Evolutionary conservation across 2,888 invertebrate genomes (phyloP).

Genomic region (Drosophila heteroneura): DNA sequence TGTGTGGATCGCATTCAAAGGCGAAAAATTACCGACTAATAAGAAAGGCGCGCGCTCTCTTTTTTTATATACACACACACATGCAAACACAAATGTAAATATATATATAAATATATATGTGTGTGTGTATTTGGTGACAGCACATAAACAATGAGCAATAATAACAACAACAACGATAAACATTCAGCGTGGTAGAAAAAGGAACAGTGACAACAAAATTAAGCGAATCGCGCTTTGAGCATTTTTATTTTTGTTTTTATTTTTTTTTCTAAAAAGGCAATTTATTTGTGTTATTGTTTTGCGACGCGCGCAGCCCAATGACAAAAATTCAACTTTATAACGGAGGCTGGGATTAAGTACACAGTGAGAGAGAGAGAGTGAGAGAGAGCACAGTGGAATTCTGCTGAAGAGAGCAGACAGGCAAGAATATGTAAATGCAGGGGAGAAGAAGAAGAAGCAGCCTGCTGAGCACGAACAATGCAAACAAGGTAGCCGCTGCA

Average conservation of each 20-base stretch:
- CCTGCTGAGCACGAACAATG: not conserved
- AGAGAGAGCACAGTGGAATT: conserved; percentile 10
- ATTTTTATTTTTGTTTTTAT: conserved; percentile 10
- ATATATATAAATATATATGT: not conserved
- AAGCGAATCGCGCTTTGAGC: conserved; percentile 51
- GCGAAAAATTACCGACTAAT: conserved; percentile 49
- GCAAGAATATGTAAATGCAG: conserved; percentile 36
- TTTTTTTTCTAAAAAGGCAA: conserved; percentile 31
- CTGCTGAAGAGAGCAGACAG: not conserved
- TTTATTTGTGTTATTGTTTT: conserved; percentile 72
- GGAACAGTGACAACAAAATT: conserved; percentile 16
- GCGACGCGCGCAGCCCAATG: conserved; percentile 61
- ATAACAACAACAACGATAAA: conserved; percentile 32
- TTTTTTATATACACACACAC: conserved; percentile 4
- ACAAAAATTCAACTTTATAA: conserved; percentile 50
- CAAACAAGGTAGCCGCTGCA: conserved; percentile 2
- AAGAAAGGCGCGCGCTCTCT: conserved; percentile 30
- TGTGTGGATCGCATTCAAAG: conserved; percentile 39
- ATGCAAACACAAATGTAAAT: not conserved
- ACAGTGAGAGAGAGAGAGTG: not conserved
- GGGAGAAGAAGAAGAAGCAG: conserved; percentile 10
- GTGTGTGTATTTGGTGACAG: conserved; percentile 28
- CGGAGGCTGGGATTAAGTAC: conserved; percentile 23
- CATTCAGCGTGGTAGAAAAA: conserved; percentile 24
- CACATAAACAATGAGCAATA: conserved; percentile 29